A percentile compares a stretch with the other conserved stretches of the same genome.
Evolutionary conservation across 2,888 invertebrate species (phyloP).

Genomic region (Ypsolopha scabrella): DNA sequence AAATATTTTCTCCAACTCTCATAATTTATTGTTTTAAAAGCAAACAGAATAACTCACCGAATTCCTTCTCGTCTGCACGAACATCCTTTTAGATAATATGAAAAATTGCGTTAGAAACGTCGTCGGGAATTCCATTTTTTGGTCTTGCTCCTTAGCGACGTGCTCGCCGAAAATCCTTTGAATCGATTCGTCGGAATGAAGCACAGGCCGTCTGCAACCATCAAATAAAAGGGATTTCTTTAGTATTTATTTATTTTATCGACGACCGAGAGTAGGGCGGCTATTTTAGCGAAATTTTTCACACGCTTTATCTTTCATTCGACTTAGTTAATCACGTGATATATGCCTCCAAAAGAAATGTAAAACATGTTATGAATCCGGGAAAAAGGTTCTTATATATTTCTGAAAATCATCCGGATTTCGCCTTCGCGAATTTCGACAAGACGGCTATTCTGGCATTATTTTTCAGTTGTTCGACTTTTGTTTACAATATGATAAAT

Average conservation of each 20-base stretch:
- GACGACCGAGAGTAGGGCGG: no score
- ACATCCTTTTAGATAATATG: conserved; percentile 65
- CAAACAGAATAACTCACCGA: conserved; percentile 33
- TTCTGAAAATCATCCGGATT: no score
- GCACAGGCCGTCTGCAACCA: conserved; percentile 39
- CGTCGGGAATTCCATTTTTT: conserved; percentile 63
- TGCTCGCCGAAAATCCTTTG: conserved; percentile 56
- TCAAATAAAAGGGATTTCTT: not conserved
- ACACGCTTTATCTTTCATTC: no score
- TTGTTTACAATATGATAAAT: no score
- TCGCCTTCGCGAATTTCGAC: no score
- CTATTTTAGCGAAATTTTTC: no score
- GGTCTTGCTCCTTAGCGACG: conserved; percentile 48
- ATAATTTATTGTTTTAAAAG: not conserved
- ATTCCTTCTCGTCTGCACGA: conserved; percentile 66
- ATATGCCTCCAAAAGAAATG: no score
- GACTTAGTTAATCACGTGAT: no score
- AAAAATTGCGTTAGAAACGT: conserved; percentile 65
- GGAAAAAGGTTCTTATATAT: no score
- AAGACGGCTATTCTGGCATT: no score
- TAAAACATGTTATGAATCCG: no score
- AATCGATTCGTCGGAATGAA: conserved; percentile 56
- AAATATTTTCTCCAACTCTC: not conserved
- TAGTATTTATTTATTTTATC: not conserved
- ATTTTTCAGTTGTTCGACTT: no score